These are phyloP conservation scores for Drosophila bipectinata DNA, from an alignment of 1,140 invertebrate genomes.

Conservation along the genomic window DNA sequence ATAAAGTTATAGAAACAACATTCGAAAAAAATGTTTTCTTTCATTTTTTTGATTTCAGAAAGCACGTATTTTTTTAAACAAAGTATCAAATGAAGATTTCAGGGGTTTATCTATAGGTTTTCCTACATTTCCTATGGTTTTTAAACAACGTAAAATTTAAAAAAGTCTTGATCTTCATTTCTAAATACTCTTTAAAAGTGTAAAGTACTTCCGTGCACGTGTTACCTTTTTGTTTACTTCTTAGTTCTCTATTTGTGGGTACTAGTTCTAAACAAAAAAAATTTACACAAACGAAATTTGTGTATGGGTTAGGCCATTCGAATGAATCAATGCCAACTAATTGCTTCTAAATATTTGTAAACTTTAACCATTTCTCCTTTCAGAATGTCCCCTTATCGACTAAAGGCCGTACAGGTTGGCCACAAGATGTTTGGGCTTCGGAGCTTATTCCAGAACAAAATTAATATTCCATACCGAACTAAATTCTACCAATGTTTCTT, in stretches of 20 bases:
- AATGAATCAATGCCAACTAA: background rate
- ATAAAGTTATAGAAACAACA: background rate
- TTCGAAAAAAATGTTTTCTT: background rate
- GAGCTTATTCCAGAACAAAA: conserved; percentile 87
- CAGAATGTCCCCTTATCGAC: conserved; percentile 85
- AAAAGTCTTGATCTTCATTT: background rate
- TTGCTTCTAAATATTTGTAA: background rate
- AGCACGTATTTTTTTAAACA: background rate
- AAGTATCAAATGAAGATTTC: too few relatives aligned
- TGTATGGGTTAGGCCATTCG: background rate
- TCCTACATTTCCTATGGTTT: background rate
- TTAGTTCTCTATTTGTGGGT: conserved; percentile 44
- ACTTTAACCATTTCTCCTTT: conserved; percentile 8
- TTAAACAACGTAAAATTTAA: too few relatives aligned
- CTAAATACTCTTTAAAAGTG: conserved; percentile 33
- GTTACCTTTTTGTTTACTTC: conserved; percentile 38
- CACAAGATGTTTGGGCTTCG: conserved; percentile 96
- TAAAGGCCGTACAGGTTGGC: conserved; percentile 94
- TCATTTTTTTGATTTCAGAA: background rate
- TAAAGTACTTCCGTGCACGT: conserved; percentile 36
- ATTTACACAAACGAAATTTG: conserved; percentile 5
- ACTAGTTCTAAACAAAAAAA: conserved; percentile 17
- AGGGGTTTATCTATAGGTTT: too few relatives aligned
- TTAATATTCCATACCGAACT: conserved; percentile 67
- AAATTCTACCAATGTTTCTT: background rate